Evolutionary conservation across 35 echinoderm and acorn worm species (phyloP).

Genomic region (Apostichopus japonicus): DNA sequence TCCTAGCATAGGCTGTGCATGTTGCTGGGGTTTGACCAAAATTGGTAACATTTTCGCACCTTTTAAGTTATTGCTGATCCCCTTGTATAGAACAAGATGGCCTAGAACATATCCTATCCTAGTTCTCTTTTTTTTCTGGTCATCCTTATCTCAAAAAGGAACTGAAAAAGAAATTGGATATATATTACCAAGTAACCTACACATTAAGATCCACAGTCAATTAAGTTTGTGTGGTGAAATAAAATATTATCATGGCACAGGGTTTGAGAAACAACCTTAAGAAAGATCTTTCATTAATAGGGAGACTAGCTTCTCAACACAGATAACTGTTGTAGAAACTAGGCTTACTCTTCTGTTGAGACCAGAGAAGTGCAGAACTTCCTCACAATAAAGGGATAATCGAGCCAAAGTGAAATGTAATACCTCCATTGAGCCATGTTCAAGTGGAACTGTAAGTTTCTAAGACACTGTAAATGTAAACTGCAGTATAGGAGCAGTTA

Average conservation of each 20-base stretch:
- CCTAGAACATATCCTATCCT: too few species aligned
- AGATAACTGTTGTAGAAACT: neutral
- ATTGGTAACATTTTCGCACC: too few species aligned
- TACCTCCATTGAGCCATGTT: neutral
- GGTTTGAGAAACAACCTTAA: neutral
- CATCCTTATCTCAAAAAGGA: too few species aligned
- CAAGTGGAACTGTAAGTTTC: conserved; percentile 4
- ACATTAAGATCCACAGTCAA: too few species aligned
- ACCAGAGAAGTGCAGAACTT: neutral
- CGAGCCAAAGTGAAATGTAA: neutral
- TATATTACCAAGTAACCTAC: too few species aligned
- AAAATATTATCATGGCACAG: neutral
- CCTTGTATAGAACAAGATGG: too few species aligned
- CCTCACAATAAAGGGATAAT: neutral
- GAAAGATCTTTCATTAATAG: neutral
- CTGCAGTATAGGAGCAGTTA: neutral
- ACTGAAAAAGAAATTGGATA: too few species aligned
- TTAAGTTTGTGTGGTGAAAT: too few species aligned
- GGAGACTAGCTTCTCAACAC: neutral
- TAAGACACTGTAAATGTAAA: conserved; percentile 48
- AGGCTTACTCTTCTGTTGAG: neutral
- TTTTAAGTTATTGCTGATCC: too few species aligned
- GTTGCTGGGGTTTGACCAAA: too few species aligned
- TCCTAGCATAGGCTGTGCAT: too few species aligned
- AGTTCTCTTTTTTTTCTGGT: too few species aligned